Base-by-base conservation (phyloP, 2,113 vertebrate genomes). In the Triplophysa tibetana region DNA sequence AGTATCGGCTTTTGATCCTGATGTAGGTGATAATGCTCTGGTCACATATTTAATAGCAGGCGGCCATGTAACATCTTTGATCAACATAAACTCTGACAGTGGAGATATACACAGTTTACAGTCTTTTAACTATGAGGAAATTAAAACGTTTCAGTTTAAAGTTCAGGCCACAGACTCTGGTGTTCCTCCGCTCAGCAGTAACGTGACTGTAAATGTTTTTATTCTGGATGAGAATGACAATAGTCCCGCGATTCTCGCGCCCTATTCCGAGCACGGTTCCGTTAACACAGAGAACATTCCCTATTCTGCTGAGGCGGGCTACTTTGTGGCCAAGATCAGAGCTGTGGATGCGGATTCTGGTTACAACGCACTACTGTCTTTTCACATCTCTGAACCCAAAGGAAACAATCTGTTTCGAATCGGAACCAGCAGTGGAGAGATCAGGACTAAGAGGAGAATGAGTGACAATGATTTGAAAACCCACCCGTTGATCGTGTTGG, bases 181-280 rank as follows among this genome's bases (percentile, higher is more conserved):
- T 64, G 75, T 89, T 63, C 90, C 87, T 29, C 38, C 90, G 1
- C 79, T 92, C 66, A 84, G 81, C 17, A 90, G 89, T 72, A 90
- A 90, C 16, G 85, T 88, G 21, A 92, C 87, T 14, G 84, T 92
- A 19, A 89, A 89, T 69, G 78, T 93, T 7, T 91, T 87, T 50
- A 86, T 92, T 11, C 62, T 93, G 77, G 92, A 93, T 69, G 89
- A 88, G 13, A 92, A 93, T 48, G 90, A 93, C 84, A 92, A 93
- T 52, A 82, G 84, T 26, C 91, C 90, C 1, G 54, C 11, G 3
- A 70, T 91, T 69, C 82, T 86, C 7, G 52, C 78, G 29, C 74
- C 79, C 0, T 80, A 70, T 80, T 85, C 82, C 67, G 81, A 80
- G 2, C 76, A 70, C 50, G 84, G 83, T 5, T 78, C 72, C 8